Evolutionary conservation across 2,113 vertebrate species (phyloP).

Genomic region (Callopanchax toddi): DNA sequence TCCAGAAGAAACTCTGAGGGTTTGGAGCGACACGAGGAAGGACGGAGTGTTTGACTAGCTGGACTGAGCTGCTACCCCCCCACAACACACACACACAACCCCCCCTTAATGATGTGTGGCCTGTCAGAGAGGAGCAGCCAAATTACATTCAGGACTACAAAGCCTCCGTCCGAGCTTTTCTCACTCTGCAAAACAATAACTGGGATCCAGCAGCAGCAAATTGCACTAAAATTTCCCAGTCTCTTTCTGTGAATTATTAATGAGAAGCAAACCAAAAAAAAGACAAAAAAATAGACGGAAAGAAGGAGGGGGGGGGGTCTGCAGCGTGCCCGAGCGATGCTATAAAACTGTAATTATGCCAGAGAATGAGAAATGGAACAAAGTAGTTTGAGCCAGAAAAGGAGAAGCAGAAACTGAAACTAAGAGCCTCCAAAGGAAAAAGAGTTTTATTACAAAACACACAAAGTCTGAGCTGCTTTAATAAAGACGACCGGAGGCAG

Average conservation of each 20-base stretch:
- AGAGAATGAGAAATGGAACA: slow-evolving; percentile 68
- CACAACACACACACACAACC: not conserved
- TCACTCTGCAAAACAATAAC: slow-evolving; percentile 69
- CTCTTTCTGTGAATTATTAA: slow-evolving; percentile 76
- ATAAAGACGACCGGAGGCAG: too few species aligned
- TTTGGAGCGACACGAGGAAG: slow-evolving; percentile 48
- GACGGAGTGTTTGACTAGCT: slow-evolving; percentile 58
- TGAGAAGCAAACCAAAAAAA: slow-evolving; percentile 62
- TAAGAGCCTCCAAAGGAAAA: slow-evolving; percentile 42
- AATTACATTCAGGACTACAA: slow-evolving; percentile 68
- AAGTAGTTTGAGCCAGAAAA: slow-evolving; percentile 64
- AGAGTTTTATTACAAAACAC: slow-evolving; percentile 45
- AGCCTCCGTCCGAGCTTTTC: slow-evolving; percentile 51
- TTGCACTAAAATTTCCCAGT: slow-evolving; percentile 72
- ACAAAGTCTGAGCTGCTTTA: slow-evolving; percentile 37
- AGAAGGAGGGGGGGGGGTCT: slow-evolving; percentile 23
- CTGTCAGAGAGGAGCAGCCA: slow-evolving; percentile 60
- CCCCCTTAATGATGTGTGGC: slow-evolving; percentile 54
- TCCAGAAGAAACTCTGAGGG: slow-evolving; percentile 38
- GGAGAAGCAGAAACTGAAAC: slow-evolving; percentile 47
- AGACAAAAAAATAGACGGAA: slow-evolving; percentile 30
- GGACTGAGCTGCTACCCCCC: slow-evolving; percentile 29
- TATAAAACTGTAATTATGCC: slow-evolving; percentile 70
- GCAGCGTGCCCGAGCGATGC: slow-evolving; percentile 38
- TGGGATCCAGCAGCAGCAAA: slow-evolving; percentile 74